phyloP scores from a whole-genome alignment of 2,888 invertebrate genomes.

The Troides oblongomaculatus region DNA sequence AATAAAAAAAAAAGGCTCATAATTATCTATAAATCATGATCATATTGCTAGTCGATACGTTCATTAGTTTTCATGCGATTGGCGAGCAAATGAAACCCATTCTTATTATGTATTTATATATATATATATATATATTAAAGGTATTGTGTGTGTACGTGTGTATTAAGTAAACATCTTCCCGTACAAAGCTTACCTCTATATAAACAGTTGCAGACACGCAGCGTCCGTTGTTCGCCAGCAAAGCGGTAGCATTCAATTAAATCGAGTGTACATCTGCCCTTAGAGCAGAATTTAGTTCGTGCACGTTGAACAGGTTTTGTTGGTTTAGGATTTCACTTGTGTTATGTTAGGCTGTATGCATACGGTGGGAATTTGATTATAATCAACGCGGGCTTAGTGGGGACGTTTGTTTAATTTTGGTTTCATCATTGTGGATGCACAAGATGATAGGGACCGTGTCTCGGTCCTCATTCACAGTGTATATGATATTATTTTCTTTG shows the following conservation, averaged over 20 bases:
- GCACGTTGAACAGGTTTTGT: slow-evolving; percentile 34
- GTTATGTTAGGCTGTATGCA: slow-evolving; percentile 32
- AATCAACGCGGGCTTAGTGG: slow-evolving; percentile 32
- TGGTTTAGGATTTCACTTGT: slow-evolving; percentile 37
- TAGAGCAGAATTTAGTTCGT: slow-evolving; percentile 22
- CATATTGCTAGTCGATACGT: too few species aligned
- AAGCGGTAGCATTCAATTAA: slow-evolving; percentile 20
- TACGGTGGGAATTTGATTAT: slow-evolving; percentile 33
- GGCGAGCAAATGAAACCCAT: too few species aligned
- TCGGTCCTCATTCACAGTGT: neutral
- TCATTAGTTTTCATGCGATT: too few species aligned
- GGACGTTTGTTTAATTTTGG: slow-evolving; percentile 23
- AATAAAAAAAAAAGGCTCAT: too few species aligned
- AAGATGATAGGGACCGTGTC: neutral
- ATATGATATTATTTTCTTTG: too few species aligned
- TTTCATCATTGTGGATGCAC: slow-evolving; percentile 19
- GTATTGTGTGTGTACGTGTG: neutral
- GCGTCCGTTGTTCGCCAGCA: slow-evolving; percentile 10
- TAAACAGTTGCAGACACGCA: slow-evolving; percentile 14
- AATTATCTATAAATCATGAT: too few species aligned
- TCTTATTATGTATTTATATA: too few species aligned
- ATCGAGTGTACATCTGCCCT: slow-evolving; percentile 26
- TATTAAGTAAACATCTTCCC: neutral
- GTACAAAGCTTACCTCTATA: neutral
- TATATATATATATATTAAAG: too few species aligned